Evolutionary conservation across 2,888 invertebrate species (phyloP).

Genomic region (Troides oblongomaculatus): DNA sequence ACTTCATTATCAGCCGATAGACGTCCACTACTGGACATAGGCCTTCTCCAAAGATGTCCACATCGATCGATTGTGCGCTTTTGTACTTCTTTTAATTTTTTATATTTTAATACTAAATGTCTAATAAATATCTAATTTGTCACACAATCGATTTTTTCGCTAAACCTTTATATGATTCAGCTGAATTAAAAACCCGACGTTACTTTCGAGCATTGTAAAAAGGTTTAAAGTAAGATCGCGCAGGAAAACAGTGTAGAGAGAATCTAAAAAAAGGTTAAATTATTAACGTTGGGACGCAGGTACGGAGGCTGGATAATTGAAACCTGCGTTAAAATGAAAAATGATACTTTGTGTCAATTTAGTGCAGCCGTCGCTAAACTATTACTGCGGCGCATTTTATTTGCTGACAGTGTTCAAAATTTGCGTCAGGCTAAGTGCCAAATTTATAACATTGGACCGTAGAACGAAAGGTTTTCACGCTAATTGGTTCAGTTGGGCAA

Average conservation of each 20-base stretch:
- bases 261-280: conserved; percentile 24
- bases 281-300: conserved; percentile 27
- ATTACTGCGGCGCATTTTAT: conserved; percentile 72
- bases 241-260: conserved; percentile 17
- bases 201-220: conserved; percentile 18
- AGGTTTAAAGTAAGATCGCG: conserved; percentile 22
- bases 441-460: conserved; percentile 75
- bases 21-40: too few relatives aligned
- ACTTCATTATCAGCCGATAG: too few relatives aligned
- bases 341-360: conserved; percentile 62
- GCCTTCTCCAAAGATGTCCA: too few relatives aligned
- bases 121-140: too few relatives aligned
- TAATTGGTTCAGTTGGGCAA: conserved; percentile 74
- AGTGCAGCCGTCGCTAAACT: conserved; percentile 66
- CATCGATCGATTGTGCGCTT: too few relatives aligned
- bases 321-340: conserved; percentile 54
- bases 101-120: too few relatives aligned
- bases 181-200: conserved; percentile 19
- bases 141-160: too few relatives aligned
- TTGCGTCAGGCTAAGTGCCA: conserved; percentile 79
- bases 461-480: conserved; percentile 72
- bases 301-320: conserved; percentile 44
- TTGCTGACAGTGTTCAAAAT: conserved; percentile 74
- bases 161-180: neutral
- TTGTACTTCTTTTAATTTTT: too few relatives aligned